Evolutionary conservation across 1,140 invertebrate species (phyloP).

Genomic region (Aphelenchoides besseyi): DNA sequence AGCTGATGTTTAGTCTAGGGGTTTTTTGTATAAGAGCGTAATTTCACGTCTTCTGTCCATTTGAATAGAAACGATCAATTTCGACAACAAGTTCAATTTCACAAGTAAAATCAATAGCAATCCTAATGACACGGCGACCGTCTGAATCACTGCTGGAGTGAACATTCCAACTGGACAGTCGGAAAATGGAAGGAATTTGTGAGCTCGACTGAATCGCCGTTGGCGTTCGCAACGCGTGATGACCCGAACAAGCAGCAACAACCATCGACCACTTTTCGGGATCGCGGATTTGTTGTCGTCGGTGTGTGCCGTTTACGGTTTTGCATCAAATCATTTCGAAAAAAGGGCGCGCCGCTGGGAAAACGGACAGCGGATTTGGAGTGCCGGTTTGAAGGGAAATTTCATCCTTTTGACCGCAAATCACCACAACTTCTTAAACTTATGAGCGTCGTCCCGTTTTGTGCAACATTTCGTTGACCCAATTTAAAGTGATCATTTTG

Average conservation of each 20-base stretch:
- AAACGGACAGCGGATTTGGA: neutral
- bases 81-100: too few species aligned
- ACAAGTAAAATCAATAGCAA: too few species aligned
- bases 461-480: conserved; percentile 5
- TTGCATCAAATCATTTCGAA: neutral
- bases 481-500: conserved; percentile 1
- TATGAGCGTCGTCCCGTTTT: neutral
- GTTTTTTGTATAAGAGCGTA: too few species aligned
- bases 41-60: too few species aligned
- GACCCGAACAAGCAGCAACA: conserved; percentile 5
- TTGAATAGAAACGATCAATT: too few species aligned
- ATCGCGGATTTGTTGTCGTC: neutral
- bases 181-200: too few species aligned
- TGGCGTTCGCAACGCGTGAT: too few species aligned
- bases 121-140: neutral
- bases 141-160: neutral
- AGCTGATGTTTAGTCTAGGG: too few species aligned
- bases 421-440: neutral
- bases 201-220: too few species aligned
- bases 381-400: neutral
- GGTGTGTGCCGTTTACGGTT: neutral
- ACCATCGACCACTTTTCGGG: neutral
- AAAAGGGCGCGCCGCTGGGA: neutral
- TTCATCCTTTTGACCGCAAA: neutral
- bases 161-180: neutral